Base-by-base conservation (phyloP, 2,113 vertebrate genomes). In the Choloepus hoffmanni region DNA sequence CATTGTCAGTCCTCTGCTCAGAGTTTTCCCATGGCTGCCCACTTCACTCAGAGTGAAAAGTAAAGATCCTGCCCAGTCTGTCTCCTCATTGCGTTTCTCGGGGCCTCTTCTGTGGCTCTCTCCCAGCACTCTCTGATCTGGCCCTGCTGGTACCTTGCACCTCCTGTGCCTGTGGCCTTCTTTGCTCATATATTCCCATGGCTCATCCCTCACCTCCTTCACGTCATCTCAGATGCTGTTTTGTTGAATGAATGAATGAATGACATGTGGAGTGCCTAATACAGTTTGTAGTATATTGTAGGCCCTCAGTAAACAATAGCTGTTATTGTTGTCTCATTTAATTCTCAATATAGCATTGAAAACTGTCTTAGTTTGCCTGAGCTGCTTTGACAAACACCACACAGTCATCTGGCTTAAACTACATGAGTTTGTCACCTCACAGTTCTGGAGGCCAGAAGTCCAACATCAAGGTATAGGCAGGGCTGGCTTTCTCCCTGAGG, bases 141-240 rank as follows among this genome's bases (percentile, higher is more conserved):
- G 40, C 30, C 33, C 48, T 16, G 0, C 77, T 11, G 13, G 14
- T 10, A 3, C 45, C 8, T 53, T 7, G 43, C 73, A 74, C 23
- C 43, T 88, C 8, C n/a, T 78, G 40, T 36, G 43, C 45, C 5
- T 15, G 4, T 67, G 8, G 3, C 2, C 2, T 70, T 36, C 21
- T 8, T 26, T 40, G 36, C 40, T 33, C 12, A 0, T 0, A 3
- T 45, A 83, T 33, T n/a, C 19, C 33, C 21, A 0, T 2, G 45
- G 58, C 68, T 82, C 62, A 30, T 48, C 74, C 45, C 63, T 1
- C 7, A 2, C 16, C 48, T 65, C 28, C 65, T n/a, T 58, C n/a
- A 15, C 1, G 33, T 48, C 36, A 84, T 63, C 85, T 73, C 45
- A n/a, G 0, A n/a, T 28, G 58, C 72, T 53, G 0, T 48, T 76